These are phyloP conservation scores for Drosophila dives DNA, from an alignment of 2,888 invertebrate species.

Conservation along the genomic window DNA sequence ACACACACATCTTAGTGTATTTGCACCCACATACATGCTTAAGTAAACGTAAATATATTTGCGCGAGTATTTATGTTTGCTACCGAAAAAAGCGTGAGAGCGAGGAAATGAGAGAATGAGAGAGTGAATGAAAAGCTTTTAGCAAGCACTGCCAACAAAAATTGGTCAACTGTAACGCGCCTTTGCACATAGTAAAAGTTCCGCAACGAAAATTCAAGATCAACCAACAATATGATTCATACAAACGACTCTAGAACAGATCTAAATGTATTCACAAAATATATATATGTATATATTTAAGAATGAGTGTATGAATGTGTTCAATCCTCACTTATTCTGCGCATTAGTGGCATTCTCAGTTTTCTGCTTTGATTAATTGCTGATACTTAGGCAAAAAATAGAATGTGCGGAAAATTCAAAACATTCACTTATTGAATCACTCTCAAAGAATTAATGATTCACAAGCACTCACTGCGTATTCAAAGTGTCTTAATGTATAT, in stretches of 20 bases:
- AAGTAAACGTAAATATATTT: conserved; percentile 67
- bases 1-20: background rate
- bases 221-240: conserved; percentile 48
- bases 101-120: background rate
- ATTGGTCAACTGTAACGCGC: conserved; percentile 22
- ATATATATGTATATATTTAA: background rate
- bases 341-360: conserved; percentile 10
- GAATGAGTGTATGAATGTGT: conserved; percentile 7
- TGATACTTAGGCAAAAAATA: conserved; percentile 18
- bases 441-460: conserved; percentile 13
- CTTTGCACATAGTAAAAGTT: conserved; percentile 32
- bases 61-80: conserved; percentile 24
- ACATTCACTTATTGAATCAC: conserved; percentile 4
- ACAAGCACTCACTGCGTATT: background rate
- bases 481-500: background rate
- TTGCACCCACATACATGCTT: conserved; percentile 26
- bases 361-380: conserved; percentile 24
- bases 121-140: conserved; percentile 39
- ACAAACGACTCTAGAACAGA: background rate
- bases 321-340: conserved; percentile 21
- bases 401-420: conserved; percentile 11
- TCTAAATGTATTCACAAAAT: background rate
- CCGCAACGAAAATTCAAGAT: conserved; percentile 53
- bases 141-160: conserved; percentile 16
- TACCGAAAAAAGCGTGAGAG: background rate